A percentile compares a stretch with the other conserved stretches of the same genome.
These are phyloP conservation scores for Himantopus leucocephalus DNA, from an alignment of 2,113 vertebrate genomes.

Conservation along the genomic window DNA sequence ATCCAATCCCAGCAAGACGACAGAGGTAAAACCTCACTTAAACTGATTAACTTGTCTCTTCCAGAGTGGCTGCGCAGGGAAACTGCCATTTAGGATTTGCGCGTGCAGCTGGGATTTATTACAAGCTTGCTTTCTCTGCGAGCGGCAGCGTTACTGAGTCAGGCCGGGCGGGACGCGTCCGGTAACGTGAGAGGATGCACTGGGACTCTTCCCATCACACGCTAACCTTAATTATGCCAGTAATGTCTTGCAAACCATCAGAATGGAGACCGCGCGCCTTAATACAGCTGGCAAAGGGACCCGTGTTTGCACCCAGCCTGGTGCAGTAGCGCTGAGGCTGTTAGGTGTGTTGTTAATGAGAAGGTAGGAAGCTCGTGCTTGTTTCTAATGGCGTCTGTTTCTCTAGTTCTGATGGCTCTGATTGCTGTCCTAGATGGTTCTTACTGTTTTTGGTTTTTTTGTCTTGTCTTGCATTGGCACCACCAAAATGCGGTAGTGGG, in stretches of 20 bases:
- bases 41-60: slow-evolving; percentile 24
- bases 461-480: not conserved
- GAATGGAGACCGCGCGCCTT: rapidly evolving
- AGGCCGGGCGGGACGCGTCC: not conserved
- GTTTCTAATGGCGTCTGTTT: rapidly evolving
- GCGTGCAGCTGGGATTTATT: not conserved
- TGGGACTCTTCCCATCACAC: not conserved
- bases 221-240: not conserved
- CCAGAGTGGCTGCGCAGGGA: not conserved
- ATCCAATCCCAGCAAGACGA: slow-evolving; percentile 22
- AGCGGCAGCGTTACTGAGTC: rapidly evolving
- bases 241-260: not conserved
- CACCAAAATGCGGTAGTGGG: rapidly evolving
- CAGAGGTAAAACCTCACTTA: slow-evolving; percentile 25
- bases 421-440: rapidly evolving
- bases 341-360: not conserved
- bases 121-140: not conserved
- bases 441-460: not conserved
- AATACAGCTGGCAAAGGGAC: not conserved
- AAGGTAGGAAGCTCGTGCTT: not conserved
- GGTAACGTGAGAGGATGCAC: not conserved
- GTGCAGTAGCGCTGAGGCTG: not conserved
- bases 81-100: not conserved
- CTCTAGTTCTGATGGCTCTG: not conserved
- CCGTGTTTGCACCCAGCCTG: not conserved